Conservation (phyloP, 2,888 invertebrate species). For the Lapara coniferarum region DNA sequence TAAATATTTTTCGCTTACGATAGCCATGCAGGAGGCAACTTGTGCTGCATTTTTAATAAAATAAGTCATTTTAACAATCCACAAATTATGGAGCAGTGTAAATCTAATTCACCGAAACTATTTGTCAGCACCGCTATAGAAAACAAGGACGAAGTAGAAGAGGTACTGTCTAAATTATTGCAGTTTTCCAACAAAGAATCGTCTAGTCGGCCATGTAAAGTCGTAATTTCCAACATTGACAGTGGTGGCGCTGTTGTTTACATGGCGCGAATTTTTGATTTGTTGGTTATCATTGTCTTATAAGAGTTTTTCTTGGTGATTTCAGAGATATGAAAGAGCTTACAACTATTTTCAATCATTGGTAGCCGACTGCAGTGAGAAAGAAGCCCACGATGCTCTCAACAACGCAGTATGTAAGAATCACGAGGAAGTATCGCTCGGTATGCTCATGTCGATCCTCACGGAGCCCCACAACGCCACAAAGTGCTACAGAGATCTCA, state of each 20-base stretch:
- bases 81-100: constrained; percentile 84
- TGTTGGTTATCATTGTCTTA: constrained; percentile 44
- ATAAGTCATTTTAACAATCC: constrained; percentile 78
- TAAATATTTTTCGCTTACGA: constrained; percentile 83
- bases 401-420: constrained; percentile 95
- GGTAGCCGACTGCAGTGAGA: constrained; percentile 93
- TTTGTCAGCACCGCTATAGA: constrained; percentile 92
- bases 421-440: constrained; percentile 97
- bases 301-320: constrained; percentile 53
- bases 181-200: constrained; percentile 79
- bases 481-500: constrained; percentile 95
- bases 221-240: constrained; percentile 71
- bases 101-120: constrained; percentile 87
- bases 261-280: constrained; percentile 76
- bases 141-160: constrained; percentile 95
- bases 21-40: constrained; percentile 86
- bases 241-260: constrained; percentile 72
- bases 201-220: constrained; percentile 81
- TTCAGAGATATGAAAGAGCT: constrained; percentile 95
- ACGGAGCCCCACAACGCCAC: constrained; percentile 92
- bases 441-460: constrained; percentile 94
- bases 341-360: constrained; percentile 90
- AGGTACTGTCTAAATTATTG: constrained; percentile 87
- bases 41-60: constrained; percentile 83
- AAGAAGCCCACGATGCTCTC: constrained; percentile 96